Conservation (phyloP, 2,797 vertebrate species). For the Cyclopterus lumpus region DNA sequence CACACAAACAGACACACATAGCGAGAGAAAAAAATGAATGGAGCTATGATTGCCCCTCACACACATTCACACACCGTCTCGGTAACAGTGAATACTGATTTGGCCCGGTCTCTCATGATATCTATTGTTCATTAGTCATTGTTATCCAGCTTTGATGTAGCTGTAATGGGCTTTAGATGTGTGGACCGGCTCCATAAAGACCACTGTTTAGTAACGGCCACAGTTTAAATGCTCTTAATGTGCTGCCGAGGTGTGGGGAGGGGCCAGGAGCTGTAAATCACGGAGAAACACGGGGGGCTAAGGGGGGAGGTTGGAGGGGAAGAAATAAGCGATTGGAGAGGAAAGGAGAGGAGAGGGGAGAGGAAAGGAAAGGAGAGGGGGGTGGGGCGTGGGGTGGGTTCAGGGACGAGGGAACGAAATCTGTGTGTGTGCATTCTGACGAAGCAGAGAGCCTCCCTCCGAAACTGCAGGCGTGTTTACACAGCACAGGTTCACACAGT, state of each 20-base stretch:
- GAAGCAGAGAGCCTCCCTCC: slow-evolving; percentile 55
- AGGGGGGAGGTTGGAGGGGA: slow-evolving; percentile 34
- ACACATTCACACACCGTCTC: slow-evolving; percentile 27
- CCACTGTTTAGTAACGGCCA: slow-evolving; percentile 80
- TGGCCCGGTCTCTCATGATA: slow-evolving; percentile 75
- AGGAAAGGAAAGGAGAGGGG: slow-evolving; percentile 26
- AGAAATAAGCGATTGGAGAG: slow-evolving; percentile 51
- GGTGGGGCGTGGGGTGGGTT: slow-evolving; percentile 22
- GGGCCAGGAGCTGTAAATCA: slow-evolving; percentile 77
- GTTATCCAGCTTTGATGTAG: slow-evolving; percentile 80
- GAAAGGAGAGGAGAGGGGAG: slow-evolving; percentile 19
- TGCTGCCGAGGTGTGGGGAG: slow-evolving; percentile 74
- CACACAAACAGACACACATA: slow-evolving; percentile 21
- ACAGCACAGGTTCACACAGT: slow-evolving; percentile 70
- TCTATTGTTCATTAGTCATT: slow-evolving; percentile 83
- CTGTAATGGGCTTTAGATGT: slow-evolving; percentile 81
- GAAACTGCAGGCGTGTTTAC: slow-evolving; percentile 74
- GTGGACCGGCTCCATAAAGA: slow-evolving; percentile 77
- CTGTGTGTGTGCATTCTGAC: slow-evolving; percentile 76
- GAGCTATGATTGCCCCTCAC: slow-evolving; percentile 41
- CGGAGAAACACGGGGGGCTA: neutral
- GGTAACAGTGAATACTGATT: slow-evolving; percentile 74
- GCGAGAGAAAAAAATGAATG: slow-evolving; percentile 38
- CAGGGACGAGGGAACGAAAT: slow-evolving; percentile 69
- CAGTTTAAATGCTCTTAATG: slow-evolving; percentile 82